Conservation (phyloP, 2,797 vertebrate species). For the Hemitrygon akajei region DNA sequence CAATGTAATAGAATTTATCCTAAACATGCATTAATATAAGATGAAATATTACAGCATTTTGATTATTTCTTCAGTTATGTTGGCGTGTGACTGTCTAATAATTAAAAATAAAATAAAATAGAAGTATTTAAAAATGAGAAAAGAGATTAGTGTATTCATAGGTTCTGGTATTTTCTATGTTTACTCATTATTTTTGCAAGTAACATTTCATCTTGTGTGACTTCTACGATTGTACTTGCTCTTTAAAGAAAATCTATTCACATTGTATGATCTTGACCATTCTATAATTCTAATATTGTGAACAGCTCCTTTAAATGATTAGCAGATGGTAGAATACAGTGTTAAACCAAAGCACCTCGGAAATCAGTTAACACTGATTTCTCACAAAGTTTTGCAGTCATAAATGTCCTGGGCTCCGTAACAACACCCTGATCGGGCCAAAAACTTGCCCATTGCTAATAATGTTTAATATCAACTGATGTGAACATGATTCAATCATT, state of each 20-base stretch:
- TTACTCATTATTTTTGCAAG: neutral
- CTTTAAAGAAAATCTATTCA: neutral
- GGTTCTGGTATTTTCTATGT: neutral
- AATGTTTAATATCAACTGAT: neutral
- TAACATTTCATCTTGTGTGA: neutral
- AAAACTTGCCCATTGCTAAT: neutral
- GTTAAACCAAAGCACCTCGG: neutral
- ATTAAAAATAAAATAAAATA: neutral
- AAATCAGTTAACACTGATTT: neutral
- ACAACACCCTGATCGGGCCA: neutral
- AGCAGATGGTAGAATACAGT: neutral
- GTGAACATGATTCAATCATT: neutral
- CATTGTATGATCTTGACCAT: neutral
- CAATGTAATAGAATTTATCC: neutral
- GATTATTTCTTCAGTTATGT: neutral
- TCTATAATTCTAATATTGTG: neutral
- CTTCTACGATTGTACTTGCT: neutral
- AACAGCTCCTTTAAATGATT: neutral
- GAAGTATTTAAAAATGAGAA: neutral
- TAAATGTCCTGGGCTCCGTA: neutral
- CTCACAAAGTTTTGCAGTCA: neutral
- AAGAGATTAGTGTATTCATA: neutral
- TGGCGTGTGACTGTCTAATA: neutral
- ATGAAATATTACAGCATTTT: neutral
- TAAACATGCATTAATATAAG: neutral